Base-by-base conservation (phyloP, 2,888 invertebrate species). In the Microdon myrmicae region DNA sequence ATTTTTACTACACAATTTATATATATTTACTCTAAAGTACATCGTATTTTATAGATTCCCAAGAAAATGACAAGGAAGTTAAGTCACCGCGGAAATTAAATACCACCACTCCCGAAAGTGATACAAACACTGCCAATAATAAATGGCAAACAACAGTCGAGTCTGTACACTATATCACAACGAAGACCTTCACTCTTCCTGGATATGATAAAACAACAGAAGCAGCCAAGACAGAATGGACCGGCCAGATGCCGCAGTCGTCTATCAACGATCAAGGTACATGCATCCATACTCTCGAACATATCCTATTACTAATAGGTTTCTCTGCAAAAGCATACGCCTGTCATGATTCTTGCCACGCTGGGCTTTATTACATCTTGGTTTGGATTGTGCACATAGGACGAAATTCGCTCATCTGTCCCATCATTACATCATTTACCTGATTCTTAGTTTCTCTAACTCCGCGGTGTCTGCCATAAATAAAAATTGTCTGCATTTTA, bases 81-180 rank as follows among this genome's bases (percentile, higher is more conserved):
- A 45, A 22, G 47, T 31, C n/a, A n/a, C n/a, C n/a, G n/a, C n/a
- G n/a, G n/a, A n/a, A n/a, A n/a, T n/a, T n/a, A n/a, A n/a, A n/a
- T n/a, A n/a, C n/a, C n/a, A 47, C 51, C n/a, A 71, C 74, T 8
- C 61, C 78, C 2, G 74, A 77, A 35, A 74, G 75, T 54, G 78
- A 77, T 54, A 74, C 72, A 20, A 78, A 78, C 59, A 79, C 77
- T 67, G 75, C 79, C 32, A 78, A 76, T 54, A 77, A 80, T 64
- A 80, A 78, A 70, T 80, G 79, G 80, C 79, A 80, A 61, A 79
- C 79, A 10, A 80, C 78, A 13, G 71, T 79, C 3, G 79, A 79
- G 64, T 78, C 79, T 19, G 74, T 79, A 43, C 78, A 77, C 59
- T 79, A 76, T 70, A 75, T 79, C 53, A 76, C 76, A 70, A 76